Evolutionary conservation across 2,797 vertebrate genomes (phyloP).

Genomic region (Tenualosa ilisha): DNA sequence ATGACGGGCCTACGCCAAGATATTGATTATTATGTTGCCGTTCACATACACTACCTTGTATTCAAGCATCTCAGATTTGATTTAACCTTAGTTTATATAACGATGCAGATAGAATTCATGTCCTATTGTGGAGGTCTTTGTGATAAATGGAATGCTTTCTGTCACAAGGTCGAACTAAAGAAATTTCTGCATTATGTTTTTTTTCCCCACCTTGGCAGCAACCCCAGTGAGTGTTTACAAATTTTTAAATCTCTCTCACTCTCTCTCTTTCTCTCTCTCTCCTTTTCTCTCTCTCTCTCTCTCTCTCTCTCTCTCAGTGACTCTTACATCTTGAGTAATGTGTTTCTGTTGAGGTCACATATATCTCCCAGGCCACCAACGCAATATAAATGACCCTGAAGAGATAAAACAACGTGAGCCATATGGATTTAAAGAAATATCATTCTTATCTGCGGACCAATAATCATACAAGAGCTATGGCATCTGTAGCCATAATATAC

Average conservation of each 20-base stretch:
- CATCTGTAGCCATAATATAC: slow-evolving; percentile 46
- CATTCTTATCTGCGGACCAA: slow-evolving; percentile 51
- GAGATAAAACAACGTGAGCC: slow-evolving; percentile 14
- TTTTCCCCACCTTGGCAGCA: neutral
- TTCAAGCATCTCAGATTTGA: neutral
- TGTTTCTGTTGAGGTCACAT: slow-evolving; percentile 33
- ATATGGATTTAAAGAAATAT: slow-evolving; percentile 45
- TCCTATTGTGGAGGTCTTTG: neutral
- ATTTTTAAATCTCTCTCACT: slow-evolving; percentile 22
- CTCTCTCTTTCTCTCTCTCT: slow-evolving; percentile 1
- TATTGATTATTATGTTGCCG: neutral
- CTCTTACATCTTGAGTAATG: slow-evolving; percentile 44
- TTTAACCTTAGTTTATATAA: neutral
- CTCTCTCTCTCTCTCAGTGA: slow-evolving; percentile 26
- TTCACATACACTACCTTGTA: neutral
- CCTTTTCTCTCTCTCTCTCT: neutral
- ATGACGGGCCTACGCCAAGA: neutral
- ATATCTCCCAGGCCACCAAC: slow-evolving; percentile 30
- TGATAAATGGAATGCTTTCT: neutral
- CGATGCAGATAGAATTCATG: neutral
- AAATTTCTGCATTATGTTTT: slow-evolving; percentile 23
- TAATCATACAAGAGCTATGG: slow-evolving; percentile 51
- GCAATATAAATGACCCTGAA: slow-evolving; percentile 49
- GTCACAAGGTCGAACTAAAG: slow-evolving; percentile 41
- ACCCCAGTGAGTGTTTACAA: slow-evolving; percentile 28